Conservation (phyloP, 1,140 invertebrate species). For the Procambarus clarkii region DNA sequence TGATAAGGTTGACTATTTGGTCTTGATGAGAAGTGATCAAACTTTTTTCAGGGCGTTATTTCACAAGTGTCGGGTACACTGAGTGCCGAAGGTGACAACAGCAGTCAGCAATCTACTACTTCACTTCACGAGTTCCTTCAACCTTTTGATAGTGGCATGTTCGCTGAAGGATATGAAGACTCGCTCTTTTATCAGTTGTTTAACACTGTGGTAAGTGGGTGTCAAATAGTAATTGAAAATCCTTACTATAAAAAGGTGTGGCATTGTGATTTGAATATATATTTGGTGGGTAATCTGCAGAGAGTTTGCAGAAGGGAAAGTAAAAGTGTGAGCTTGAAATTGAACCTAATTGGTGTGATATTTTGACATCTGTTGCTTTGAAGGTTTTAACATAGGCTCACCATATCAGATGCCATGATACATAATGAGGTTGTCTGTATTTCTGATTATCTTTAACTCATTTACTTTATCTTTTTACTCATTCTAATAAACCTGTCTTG, state of each 20-base stretch:
- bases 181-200: conserved; percentile 60
- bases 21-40: too few relatives aligned
- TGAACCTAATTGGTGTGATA: too few relatives aligned
- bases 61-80: conserved; percentile 52
- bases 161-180: conserved; percentile 57
- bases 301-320: too few relatives aligned
- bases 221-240: background rate
- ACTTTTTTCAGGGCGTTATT: conserved; percentile 48
- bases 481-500: too few relatives aligned
- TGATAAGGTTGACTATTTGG: too few relatives aligned
- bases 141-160: conserved; percentile 63
- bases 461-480: too few relatives aligned
- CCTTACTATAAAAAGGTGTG: background rate
- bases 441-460: too few relatives aligned
- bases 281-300: background rate
- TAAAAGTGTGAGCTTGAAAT: too few relatives aligned
- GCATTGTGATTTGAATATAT: background rate
- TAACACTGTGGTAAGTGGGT: conserved; percentile 57
- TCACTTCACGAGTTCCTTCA: conserved; percentile 59
- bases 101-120: conserved; percentile 41
- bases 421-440: too few relatives aligned
- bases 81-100: conserved; percentile 22
- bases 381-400: too few relatives aligned
- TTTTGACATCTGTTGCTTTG: too few relatives aligned
- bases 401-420: too few relatives aligned